Evolutionary conservation across 2,888 invertebrate species (phyloP), one percentile per base, ranked within the genome.

Genomic region (Polyommatus icarus): DNA sequence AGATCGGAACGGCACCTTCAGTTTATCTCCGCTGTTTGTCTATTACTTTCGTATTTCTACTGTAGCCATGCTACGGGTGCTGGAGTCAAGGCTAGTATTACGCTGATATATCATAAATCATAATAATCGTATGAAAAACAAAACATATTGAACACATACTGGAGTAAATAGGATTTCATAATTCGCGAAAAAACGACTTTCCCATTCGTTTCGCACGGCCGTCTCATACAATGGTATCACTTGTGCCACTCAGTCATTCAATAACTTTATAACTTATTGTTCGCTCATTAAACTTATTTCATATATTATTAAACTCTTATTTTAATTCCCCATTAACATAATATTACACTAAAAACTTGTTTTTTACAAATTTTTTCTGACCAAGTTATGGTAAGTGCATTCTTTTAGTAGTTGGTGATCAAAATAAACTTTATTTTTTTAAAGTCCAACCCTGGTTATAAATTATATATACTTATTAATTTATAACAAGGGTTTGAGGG

Each of bases 191-290:
- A 76, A 76, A 67, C 57, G 72, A 73, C 57, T 77, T 77, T 77
- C 77, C 40, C 77, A 59, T 73, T 77, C 71, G 77, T 77, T 77
- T 77, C 77, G 57, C 77, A 77, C 77, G 73, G 77, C 57, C 15
- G 73, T 77, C 40, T 57, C 40, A 77, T 20, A 77, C 77, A 77
- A 77, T 77, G 59, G 72, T 46, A 72, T 40, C 7, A n/a, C 24
- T 18, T 24, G 29, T 54, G 29, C 15, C n/a, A 20, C n/a, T 40
- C 20, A 40, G 20, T 6, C 36, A 29, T 29, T 29, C 50, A 75
- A 50, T 46, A n/a, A 46, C 73, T 32, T 72, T 40, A 72, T 72
- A 10, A 7, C 40, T 3, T 8, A 67, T 32, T 67, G 15, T 67
- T 67, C 15, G 15, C 6, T 67, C 24, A 61, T 24, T 61, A 61